These are phyloP conservation scores for Drosophila asahinai DNA, from an alignment of 1,140 invertebrate genomes.

Conservation along the genomic window DNA sequence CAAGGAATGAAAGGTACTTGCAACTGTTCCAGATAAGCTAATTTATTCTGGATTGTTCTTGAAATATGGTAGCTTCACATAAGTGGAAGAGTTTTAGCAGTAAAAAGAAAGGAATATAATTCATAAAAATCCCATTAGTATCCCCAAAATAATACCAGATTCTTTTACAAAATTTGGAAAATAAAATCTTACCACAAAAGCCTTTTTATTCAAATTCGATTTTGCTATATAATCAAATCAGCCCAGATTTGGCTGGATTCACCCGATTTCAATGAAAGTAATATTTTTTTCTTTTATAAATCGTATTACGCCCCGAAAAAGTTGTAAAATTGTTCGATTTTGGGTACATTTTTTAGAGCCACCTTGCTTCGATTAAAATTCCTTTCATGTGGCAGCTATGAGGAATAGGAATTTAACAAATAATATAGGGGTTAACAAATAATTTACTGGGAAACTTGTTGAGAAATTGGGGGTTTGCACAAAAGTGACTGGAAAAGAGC, in stretches of 20 bases:
- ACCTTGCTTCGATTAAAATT: not conserved
- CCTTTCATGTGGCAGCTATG: conserved; percentile 3
- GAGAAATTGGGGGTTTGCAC: not conserved
- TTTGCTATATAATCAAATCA: no score
- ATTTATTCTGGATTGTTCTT: not conserved
- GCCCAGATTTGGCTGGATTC: no score
- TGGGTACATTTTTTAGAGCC: no score
- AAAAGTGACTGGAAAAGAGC: conserved; percentile 18
- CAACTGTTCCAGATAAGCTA: not conserved
- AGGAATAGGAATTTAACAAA: not conserved
- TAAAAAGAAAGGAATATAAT: no score
- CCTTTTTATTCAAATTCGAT: no score
- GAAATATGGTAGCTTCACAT: not conserved
- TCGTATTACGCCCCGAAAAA: not conserved
- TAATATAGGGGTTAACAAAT: no score
- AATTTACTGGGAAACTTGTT: conserved; percentile 1
- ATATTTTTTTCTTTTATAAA: not conserved
- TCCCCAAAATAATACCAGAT: no score
- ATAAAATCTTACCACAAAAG: no score
- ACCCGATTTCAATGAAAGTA: no score
- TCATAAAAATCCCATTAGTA: no score
- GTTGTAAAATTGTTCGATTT: not conserved
- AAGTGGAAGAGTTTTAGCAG: no score
- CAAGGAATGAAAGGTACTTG: not conserved
- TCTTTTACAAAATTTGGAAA: no score